Percentiles rank a stretch among this genome's conserved stretches.
Conservation (phyloP, 2,113 vertebrate genomes). For the Anoplopoma fimbria region DNA sequence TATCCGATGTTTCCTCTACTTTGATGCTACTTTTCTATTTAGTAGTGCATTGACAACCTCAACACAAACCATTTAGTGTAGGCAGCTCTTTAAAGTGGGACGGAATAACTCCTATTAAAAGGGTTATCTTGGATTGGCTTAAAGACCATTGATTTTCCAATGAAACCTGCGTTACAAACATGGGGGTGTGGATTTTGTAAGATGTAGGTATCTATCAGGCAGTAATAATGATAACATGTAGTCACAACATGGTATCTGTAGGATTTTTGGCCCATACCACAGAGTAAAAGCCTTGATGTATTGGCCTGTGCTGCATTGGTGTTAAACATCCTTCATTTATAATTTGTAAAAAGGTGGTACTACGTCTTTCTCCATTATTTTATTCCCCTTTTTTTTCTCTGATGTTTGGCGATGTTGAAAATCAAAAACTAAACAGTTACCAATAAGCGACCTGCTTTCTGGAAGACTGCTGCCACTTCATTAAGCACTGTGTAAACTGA, state of each 20-base stretch:
- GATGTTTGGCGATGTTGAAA: neutral
- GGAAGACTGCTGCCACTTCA: conserved; percentile 32
- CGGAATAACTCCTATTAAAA: neutral
- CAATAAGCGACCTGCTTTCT: conserved; percentile 32
- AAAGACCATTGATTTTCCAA: neutral
- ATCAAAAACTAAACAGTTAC: neutral
- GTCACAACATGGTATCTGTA: neutral
- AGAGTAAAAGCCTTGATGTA: neutral
- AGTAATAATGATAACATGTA: neutral
- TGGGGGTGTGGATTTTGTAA: neutral
- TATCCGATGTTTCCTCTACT: neutral
- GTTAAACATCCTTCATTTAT: neutral
- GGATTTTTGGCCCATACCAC: neutral
- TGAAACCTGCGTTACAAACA: neutral
- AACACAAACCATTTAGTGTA: neutral
- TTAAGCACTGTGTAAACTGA: conserved; percentile 27
- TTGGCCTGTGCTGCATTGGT: neutral
- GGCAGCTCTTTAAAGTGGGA: neutral
- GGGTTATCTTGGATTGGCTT: neutral
- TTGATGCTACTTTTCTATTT: neutral
- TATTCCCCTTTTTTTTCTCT: conserved; percentile 3
- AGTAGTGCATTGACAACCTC: neutral
- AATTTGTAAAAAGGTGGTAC: neutral
- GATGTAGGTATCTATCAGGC: neutral
- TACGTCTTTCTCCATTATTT: neutral